Evolutionary conservation across 2,888 invertebrate genomes (phyloP).

Genomic region (Biston betularia): DNA sequence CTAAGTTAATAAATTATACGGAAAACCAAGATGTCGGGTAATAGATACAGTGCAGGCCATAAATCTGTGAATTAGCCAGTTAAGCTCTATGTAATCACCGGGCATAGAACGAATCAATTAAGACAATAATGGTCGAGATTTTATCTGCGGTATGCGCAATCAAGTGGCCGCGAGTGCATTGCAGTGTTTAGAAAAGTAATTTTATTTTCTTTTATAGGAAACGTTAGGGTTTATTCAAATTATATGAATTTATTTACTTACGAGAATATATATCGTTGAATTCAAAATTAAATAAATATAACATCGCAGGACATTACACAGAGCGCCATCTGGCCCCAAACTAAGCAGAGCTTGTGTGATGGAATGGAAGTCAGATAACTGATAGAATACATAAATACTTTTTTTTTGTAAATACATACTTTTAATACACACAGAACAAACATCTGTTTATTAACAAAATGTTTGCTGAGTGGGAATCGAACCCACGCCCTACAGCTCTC

Average conservation of each 20-base stretch:
- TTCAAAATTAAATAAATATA: no score
- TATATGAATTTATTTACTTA: background rate
- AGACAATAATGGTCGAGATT: constrained; percentile 68
- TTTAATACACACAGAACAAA: no score
- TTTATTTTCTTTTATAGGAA: constrained; percentile 18
- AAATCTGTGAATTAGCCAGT: constrained; percentile 52
- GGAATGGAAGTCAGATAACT: no score
- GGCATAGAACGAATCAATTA: constrained; percentile 74
- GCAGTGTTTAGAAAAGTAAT: constrained; percentile 24
- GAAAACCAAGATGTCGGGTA: constrained; percentile 39
- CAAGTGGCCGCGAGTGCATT: constrained; percentile 46
- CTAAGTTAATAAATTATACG: constrained; percentile 39
- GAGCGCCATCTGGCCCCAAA: no score
- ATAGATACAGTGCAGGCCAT: constrained; percentile 44
- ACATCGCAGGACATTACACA: no score
- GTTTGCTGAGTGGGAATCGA: no score
- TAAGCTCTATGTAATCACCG: constrained; percentile 44
- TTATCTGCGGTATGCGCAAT: constrained; percentile 53
- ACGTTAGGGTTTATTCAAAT: background rate
- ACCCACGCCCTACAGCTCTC: no score
- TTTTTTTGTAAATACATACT: no score
- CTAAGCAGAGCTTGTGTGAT: no score
- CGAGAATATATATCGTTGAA: no score
- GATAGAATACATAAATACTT: no score
- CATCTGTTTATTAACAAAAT: no score